Evolutionary conservation across 2,888 invertebrate species (phyloP), one percentile per base, ranked within the genome.

Genomic region (Linyphia triangularis): DNA sequence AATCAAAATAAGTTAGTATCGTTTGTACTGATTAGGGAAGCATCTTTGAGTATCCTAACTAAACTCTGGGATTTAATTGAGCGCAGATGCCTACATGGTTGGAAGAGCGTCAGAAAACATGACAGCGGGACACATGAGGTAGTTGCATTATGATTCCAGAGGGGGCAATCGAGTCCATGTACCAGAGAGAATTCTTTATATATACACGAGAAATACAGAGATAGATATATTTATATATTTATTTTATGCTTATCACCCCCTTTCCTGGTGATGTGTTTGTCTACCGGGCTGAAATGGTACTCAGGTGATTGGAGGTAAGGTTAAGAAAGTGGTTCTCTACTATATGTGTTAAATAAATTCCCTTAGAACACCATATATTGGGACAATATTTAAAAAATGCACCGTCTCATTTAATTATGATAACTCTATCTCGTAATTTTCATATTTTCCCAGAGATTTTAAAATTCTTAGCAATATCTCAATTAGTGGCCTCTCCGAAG

Each of bases 161-260:
- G 51, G 28, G 70, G 37, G 69, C 65, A 65, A 28, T 63, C 30
- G 37, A 51, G 40, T 63, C 75, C 69, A 83, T 77, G 70, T 57
- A 69, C 43, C 86, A 70, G 88, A 88, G 88, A 88, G 88, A 88
- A 88, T 77, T 43, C 69, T 77, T 88, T 88, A 88, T 88, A 88
- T 88, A 82, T 82, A 82, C n/a, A n/a, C 67, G 30, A 73, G 16
- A 63, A 65, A 73, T 75, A 70, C 22, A 88, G 70, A 86, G 85
- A 88, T 88, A 77, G 65, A 86, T 86, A 88, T 82, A 88, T 81
- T 82, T 82, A 83, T 82, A 88, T 88, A 88, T 88, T 88, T 88
- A 88, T 88, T 88, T 88, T 83, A 61, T 88, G 51, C 88, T 70
- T 72, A 75, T 75, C 81, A 51, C 19, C 59, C 65, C 28, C 24